phyloP scores from a whole-genome alignment of 2,797 vertebrate species.

The Lepilemur ruficaudatus region DNA sequence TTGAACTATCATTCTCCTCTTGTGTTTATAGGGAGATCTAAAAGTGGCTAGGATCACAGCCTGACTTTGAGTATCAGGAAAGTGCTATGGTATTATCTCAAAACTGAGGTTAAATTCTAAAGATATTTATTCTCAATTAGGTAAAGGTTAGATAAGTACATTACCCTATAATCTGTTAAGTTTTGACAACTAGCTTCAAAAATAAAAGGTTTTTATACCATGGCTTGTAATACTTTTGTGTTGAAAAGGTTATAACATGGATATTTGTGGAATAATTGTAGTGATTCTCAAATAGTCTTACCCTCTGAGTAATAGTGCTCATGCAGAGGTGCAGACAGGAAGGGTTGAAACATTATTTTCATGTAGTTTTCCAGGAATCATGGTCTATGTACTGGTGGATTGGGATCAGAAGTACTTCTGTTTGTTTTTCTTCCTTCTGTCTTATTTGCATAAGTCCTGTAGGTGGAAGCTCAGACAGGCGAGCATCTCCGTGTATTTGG shows the following conservation, averaged over 20 bases:
- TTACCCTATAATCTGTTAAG: neutral
- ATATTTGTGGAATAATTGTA: neutral
- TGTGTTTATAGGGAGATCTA: slow-evolving; percentile 77
- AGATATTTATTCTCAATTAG: neutral
- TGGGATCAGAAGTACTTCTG: neutral
- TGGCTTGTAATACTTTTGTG: neutral
- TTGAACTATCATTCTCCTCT: slow-evolving; percentile 69
- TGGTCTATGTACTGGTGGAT: neutral
- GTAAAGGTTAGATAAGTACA: neutral
- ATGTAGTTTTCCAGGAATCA: neutral
- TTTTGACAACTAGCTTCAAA: neutral
- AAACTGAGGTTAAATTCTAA: slow-evolving; percentile 60
- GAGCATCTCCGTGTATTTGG: neutral
- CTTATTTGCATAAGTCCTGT: neutral
- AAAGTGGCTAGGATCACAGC: slow-evolving; percentile 64
- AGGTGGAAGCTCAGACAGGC: neutral
- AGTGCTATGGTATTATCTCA: slow-evolving; percentile 69
- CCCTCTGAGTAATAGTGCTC: neutral
- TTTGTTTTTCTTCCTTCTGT: neutral
- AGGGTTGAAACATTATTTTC: neutral
- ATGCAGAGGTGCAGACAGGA: neutral
- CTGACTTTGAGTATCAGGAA: slow-evolving; percentile 71
- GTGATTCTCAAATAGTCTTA: neutral
- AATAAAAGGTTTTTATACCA: neutral
- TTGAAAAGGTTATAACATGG: neutral